Evolutionary conservation across 2,113 vertebrate genomes (phyloP), one percentile per base, ranked within the genome.

Genomic region (Pitta sordida): DNA sequence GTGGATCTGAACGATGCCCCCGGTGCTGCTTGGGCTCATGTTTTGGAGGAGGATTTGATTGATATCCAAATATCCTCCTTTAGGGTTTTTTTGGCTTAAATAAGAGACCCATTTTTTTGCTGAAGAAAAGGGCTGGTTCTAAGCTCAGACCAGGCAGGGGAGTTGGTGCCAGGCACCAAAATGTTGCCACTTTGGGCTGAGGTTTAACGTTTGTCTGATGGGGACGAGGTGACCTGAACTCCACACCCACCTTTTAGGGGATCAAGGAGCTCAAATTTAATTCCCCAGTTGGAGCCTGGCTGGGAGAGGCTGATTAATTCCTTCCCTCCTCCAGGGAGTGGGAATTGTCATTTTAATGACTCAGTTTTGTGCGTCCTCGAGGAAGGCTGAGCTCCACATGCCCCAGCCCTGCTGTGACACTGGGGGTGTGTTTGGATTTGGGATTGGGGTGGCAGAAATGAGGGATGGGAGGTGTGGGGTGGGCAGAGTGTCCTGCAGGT

Each of bases 401-500:
- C 55, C 36, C 65, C n/a, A 2, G 65, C 29, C 14, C n/a, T 7
- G 36, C 58, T 14, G 48, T 18, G 5, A 4, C 2, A 1, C 21
- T 4, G 48, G 34, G 3, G n/a, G n/a, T 27, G 48, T 8, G 18
- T 27, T 27, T 2, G 10, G n/a, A 3, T 43, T 27, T 1, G 3
- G 81, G 69, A 39, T 15, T 46, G 39, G 23, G 29, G 19, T 2
- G 2, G 58, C 12, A 4, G 39, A 1, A 41, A 53, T 39, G 23
- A 34, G 27, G 70, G 29, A 2, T 3, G 11, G 29, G 23, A 53
- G 14, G 5, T 21, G 69, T 3, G 8, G 13, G 2, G 1, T 0
- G 3, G 43, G 16, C 11, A 8, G 5, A 11, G 24, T 15, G 69
- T 26, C 65, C 70, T 84, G 59, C 44, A 51, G 55, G 22, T 41